Conservation (phyloP, 2,888 invertebrate species). For the Mantis religiosa region DNA sequence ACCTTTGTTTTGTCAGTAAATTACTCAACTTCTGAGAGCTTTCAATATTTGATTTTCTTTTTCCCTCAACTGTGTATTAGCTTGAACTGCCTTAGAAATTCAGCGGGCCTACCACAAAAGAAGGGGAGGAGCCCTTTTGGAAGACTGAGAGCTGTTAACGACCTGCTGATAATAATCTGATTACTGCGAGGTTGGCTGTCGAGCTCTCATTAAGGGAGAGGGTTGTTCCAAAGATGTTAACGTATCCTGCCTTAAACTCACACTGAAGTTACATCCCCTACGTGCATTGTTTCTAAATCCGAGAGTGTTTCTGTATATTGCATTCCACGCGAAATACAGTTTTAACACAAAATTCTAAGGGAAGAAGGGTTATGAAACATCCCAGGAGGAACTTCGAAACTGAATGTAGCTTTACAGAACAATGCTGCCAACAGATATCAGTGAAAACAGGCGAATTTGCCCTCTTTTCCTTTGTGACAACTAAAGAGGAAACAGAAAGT, state of each 20-base stretch:
- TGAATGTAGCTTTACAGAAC: neutral
- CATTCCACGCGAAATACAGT: neutral
- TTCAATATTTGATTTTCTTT: neutral
- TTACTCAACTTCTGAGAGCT: neutral
- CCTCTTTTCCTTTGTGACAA: too few relatives aligned
- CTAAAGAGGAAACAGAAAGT: too few relatives aligned
- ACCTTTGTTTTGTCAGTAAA: neutral
- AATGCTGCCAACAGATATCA: neutral
- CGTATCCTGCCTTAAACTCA: neutral
- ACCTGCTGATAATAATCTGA: constrained; percentile 14
- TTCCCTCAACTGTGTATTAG: neutral
- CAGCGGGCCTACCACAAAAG: neutral
- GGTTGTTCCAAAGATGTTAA: neutral
- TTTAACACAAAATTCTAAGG: neutral
- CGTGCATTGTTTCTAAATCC: neutral
- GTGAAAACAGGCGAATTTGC: too few relatives aligned
- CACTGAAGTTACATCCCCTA: neutral
- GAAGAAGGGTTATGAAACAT: neutral
- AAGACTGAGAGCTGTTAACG: neutral
- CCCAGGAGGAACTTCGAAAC: neutral
- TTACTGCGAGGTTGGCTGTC: neutral
- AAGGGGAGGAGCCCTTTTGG: neutral
- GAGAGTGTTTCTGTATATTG: neutral
- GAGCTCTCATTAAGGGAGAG: neutral
- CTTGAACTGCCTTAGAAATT: neutral